These are phyloP conservation scores for Gnathonemus echidnorhynchus DNA, from an alignment of 2,113 vertebrate species.

Conservation along the genomic window DNA sequence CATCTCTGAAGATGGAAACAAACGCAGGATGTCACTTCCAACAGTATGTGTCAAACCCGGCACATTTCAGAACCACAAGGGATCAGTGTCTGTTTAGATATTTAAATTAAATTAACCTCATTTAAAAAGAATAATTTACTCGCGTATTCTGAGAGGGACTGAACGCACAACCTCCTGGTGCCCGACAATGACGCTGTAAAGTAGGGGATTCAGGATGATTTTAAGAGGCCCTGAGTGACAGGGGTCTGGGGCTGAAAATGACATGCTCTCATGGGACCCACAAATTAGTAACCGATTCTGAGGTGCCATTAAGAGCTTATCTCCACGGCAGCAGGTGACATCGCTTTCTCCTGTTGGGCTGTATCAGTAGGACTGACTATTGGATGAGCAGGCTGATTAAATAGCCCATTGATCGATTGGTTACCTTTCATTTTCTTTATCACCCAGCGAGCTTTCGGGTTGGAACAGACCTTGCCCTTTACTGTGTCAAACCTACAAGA, in stretches of 20 bases:
- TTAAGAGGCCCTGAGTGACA: not conserved
- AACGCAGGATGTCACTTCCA: not conserved
- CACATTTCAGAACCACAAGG: not conserved
- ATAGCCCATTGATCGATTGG: not conserved
- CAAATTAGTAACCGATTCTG: not conserved
- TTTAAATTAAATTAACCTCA: not conserved
- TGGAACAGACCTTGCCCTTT: not conserved
- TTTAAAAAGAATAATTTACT: not conserved
- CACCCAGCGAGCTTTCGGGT: constrained; percentile 4
- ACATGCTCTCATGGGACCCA: not conserved
- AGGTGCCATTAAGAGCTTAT: not conserved
- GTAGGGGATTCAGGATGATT: not conserved
- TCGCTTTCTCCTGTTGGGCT: not conserved
- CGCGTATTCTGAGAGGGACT: not conserved
- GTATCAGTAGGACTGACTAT: not conserved
- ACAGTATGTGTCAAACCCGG: not conserved
- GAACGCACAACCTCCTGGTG: not conserved
- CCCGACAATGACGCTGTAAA: not conserved
- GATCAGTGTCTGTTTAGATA: not conserved
- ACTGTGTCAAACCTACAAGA: not conserved
- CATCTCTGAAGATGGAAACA: not conserved
- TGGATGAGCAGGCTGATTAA: not conserved
- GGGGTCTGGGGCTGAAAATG: not conserved
- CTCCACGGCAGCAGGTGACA: not conserved
- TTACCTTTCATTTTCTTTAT: not conserved